Conservation (phyloP, 2,888 invertebrate genomes). For the Synergus japonicus region DNA sequence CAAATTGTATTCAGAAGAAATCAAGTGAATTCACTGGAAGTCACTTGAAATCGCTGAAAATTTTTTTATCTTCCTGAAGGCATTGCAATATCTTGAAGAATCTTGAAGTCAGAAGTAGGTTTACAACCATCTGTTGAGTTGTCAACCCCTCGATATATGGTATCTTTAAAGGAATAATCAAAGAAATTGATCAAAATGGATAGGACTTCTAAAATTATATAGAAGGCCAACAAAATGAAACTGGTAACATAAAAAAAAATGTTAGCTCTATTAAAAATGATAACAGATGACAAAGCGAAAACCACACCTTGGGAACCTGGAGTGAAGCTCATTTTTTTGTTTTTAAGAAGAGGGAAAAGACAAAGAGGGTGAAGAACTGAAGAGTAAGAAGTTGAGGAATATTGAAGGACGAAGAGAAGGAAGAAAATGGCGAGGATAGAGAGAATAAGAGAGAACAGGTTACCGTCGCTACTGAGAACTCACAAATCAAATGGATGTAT, state of each 20-base stretch:
- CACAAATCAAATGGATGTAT: constrained; percentile 63
- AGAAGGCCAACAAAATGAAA: background rate
- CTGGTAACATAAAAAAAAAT: background rate
- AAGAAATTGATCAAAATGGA: no score
- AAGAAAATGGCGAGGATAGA: constrained; percentile 51
- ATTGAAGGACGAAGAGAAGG: constrained; percentile 46
- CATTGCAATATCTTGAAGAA: no score
- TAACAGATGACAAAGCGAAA: constrained; percentile 14
- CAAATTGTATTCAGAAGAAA: no score
- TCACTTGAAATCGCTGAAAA: no score
- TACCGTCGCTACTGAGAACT: constrained; percentile 55
- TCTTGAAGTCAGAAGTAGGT: no score
- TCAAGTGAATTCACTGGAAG: no score
- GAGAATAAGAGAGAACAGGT: constrained; percentile 18
- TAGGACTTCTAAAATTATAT: no score
- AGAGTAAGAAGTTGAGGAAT: constrained; percentile 42
- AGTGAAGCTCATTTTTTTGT: background rate
- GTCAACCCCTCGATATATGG: no score
- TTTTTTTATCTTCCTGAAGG: no score
- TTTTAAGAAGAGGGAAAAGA: background rate
- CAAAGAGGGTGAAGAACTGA: background rate
- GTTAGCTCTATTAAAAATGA: background rate
- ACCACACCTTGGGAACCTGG: background rate
- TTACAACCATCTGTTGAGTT: no score
- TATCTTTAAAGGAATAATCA: no score